A percentile compares a stretch with the other conserved stretches of the same genome.
Conservation (phyloP, 2,888 invertebrate genomes). For the Timandra comae region DNA sequence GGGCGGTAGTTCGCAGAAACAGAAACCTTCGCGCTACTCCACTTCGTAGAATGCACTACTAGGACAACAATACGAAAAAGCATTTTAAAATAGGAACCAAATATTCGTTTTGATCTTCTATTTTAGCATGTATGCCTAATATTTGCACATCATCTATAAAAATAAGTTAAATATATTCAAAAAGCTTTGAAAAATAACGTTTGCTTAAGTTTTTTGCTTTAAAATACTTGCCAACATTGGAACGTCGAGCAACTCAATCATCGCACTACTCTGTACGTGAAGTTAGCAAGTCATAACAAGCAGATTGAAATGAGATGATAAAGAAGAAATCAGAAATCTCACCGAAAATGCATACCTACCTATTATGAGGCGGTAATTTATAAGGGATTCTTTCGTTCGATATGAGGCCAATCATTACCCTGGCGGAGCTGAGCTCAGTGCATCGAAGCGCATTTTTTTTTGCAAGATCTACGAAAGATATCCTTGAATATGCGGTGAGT, state of each 20-base stretch:
- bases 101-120: too few species aligned
- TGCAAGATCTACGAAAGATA: conserved; percentile 61
- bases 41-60: conserved; percentile 10
- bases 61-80: too few species aligned
- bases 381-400: conserved; percentile 67
- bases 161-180: too few species aligned
- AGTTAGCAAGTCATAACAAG: conserved; percentile 64
- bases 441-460: conserved; percentile 52
- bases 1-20: conserved; percentile 25
- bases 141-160: too few species aligned
- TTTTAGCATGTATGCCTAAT: too few species aligned
- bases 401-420: conserved; percentile 69
- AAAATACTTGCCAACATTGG: conserved; percentile 17
- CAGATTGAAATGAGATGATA: conserved; percentile 73
- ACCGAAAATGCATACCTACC: conserved; percentile 66
- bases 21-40: conserved; percentile 19
- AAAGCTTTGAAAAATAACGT: too few species aligned
- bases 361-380: conserved; percentile 69
- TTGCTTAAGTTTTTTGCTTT: too few species aligned
- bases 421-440: conserved; percentile 38
- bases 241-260: conserved; percentile 56
- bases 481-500: conserved; percentile 49
- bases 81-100: too few species aligned
- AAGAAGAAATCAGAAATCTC: conserved; percentile 65
- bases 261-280: conserved; percentile 42